Conservation (phyloP, 2,113 vertebrate species). For the Alosa alosa region DNA sequence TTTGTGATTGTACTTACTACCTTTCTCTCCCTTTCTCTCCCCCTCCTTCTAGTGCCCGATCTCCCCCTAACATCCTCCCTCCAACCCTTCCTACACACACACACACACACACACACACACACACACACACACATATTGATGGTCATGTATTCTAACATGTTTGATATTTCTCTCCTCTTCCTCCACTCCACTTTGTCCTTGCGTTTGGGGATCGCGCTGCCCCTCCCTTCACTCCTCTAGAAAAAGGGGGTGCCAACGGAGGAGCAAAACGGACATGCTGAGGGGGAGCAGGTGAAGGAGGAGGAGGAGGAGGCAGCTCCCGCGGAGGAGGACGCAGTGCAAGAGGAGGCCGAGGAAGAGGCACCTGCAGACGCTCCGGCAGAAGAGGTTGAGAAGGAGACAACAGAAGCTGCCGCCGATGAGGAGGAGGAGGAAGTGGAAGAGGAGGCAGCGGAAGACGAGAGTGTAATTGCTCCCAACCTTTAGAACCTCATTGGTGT, state of each 20-base stretch:
- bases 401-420: constrained; percentile 36
- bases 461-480: constrained; percentile 59
- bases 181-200: neutral
- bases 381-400: constrained; percentile 33
- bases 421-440: constrained; percentile 37
- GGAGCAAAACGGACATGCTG: constrained; percentile 59
- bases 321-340: constrained; percentile 34
- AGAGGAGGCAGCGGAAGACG: constrained; percentile 57
- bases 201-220: constrained; percentile 29
- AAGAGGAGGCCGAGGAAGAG: constrained; percentile 40
- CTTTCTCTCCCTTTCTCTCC: neutral
- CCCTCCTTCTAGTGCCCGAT: neutral
- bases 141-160: neutral
- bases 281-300: constrained; percentile 16
- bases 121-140: neutral
- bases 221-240: constrained; percentile 41
- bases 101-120: constrained; percentile 12
- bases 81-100: neutral
- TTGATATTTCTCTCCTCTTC: neutral
- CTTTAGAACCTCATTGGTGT: constrained; percentile 30
- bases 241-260: constrained; percentile 58
- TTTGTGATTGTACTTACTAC: neutral
- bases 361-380: constrained; percentile 24
- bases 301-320: constrained; percentile 35
- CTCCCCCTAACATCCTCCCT: neutral